These are phyloP conservation scores for Acleris cristana DNA, from an alignment of 2,888 invertebrate species.

Conservation along the genomic window DNA sequence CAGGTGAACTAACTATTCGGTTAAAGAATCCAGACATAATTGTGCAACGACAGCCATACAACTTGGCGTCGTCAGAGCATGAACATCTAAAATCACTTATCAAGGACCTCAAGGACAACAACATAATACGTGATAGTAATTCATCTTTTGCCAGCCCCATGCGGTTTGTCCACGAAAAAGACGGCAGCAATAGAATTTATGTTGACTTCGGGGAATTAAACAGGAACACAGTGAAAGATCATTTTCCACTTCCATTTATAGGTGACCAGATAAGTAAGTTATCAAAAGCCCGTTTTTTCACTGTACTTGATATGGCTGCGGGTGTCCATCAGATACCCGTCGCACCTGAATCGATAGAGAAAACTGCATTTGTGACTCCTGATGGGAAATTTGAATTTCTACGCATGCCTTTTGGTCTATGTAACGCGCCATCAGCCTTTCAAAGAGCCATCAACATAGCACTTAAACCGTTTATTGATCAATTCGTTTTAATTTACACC, in stretches of 20 bases:
- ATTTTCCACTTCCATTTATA: conserved; percentile 25
- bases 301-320: background rate
- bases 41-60: conserved; percentile 19
- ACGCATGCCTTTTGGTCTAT: background rate
- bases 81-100: conserved; percentile 9
- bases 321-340: conserved; percentile 29
- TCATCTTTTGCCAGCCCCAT: conserved; percentile 25
- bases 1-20: conserved; percentile 21
- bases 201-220: conserved; percentile 26
- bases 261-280: conserved; percentile 16
- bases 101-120: conserved; percentile 18
- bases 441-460: background rate
- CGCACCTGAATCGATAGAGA: conserved; percentile 34
- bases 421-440: background rate
- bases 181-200: conserved; percentile 15
- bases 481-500: background rate
- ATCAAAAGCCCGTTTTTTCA: conserved; percentile 14
- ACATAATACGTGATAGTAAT: conserved; percentile 15
- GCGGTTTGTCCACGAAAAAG: conserved; percentile 17
- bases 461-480: conserved; percentile 4
- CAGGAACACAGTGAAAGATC: conserved; percentile 23
- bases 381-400: background rate
- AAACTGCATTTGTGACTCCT: conserved; percentile 5
- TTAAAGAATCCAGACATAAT: conserved; percentile 19
- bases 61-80: conserved; percentile 16